Percentiles rank a stretch among this genome's conserved stretches.
phyloP scores from a whole-genome alignment of 2,113 vertebrate species.

The Pygoscelis adeliae region DNA sequence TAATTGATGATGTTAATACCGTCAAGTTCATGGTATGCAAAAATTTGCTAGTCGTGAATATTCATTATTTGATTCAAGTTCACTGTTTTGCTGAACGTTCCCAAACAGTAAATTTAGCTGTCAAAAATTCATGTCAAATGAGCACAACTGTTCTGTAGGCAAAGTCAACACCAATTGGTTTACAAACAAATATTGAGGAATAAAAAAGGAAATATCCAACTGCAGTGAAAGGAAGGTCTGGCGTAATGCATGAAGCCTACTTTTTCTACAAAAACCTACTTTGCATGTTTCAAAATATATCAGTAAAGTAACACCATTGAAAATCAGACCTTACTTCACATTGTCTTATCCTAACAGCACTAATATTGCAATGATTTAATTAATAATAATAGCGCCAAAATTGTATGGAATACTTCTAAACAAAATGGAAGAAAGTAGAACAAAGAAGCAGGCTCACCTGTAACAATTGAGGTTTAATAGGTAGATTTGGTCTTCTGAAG shows the following conservation, averaged over 20 bases:
- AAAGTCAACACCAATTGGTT: neutral
- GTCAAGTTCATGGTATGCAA: neutral
- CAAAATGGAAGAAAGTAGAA: neutral
- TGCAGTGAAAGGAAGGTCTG: neutral
- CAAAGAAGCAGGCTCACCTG: neutral
- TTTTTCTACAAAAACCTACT: neutral
- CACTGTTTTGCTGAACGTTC: neutral
- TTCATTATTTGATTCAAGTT: neutral
- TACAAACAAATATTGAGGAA: neutral
- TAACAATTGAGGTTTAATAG: neutral
- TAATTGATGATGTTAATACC: neutral
- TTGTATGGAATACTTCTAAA: neutral
- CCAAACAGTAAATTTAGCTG: neutral
- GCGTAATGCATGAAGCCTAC: neutral
- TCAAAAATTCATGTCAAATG: neutral
- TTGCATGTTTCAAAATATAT: neutral
- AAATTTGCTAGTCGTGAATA: neutral
- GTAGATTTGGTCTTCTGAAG: neutral
- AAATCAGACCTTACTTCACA: neutral
- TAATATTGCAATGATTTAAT: neutral
- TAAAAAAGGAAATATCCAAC: neutral
- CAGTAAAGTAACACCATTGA: neutral
- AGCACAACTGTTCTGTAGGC: neutral
- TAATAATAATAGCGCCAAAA: neutral
- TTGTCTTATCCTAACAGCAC: neutral